Base-by-base conservation (phyloP, 1,140 invertebrate genomes). In the Drosophila gunungcola region DNA sequence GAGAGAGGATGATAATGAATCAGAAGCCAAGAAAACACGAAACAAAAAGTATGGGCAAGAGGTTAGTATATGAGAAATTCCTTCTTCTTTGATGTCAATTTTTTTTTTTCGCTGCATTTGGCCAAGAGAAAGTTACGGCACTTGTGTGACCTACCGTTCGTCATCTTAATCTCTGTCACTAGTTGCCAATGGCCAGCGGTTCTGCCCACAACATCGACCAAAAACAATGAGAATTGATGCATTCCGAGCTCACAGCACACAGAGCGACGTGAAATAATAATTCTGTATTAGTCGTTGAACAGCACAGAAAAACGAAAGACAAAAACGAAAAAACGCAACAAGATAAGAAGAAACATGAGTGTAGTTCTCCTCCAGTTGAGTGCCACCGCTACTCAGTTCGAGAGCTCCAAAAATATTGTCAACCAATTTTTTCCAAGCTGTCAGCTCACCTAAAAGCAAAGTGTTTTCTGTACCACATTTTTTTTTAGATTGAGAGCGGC, bases 181-280 rank as follows among this genome's bases (percentile, higher is more conserved):
- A 13, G 48, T 10, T 51, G 48, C n/a, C 48, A 7, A 13, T 4
- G 12, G 48, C 25, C 48, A 51, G 34, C 29, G n/a, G 29, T 34
- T 51, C 34, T 34, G 13, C 46, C 1, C 38, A 21, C 32, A 38
- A 49, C 58, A 32, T 13, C 12, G 48, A n/a, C 48, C 25, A 16
- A 51, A 51, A 84, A 84, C 77, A 84, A 84, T 84, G 81, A 84
- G 65, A 84, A 84, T 77, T 75, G 84, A 83, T 83, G 80, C 80
- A 83, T 83, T 83, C 70, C 76, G 61, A 69, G 73, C 56, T 67
- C 56, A 46, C 36, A 73, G 57, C 48, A 54, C 48, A 51, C 52
- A 84, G 32, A 80, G 73, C 29, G 29, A 84, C 64, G 84, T 84
- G 80, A 84, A 84, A 84, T 84, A 77, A 80, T 77, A 77, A 80